Evolutionary conservation across 2,888 invertebrate genomes (phyloP), one percentile per base, ranked within the genome.

Genomic region (Spatulosminthurus flaviceps): DNA sequence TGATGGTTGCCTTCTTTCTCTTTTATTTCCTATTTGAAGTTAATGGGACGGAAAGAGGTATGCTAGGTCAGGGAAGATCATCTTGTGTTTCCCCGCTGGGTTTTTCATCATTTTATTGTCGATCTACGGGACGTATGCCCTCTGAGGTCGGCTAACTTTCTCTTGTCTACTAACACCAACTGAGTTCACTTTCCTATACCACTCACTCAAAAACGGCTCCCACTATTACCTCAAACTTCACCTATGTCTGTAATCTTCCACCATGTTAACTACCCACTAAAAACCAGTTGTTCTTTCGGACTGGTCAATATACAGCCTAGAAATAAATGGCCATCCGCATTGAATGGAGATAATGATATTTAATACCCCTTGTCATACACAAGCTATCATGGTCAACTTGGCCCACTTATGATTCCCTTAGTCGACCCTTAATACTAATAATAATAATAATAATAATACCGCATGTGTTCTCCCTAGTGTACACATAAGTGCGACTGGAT

Each of bases 91-190:
- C 72, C 83, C 85, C 80, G 83, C 82, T 82, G 22, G 85, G 19
- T 83, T 85, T 82, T 84, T 84, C 84, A 84, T 82, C 83, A 84
- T 85, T 82, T 84, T 82, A 81, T 83, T 74, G 80, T 79, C 77
- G 79, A 79, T 66, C 60, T 66, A 66, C 73, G 29, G 72, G 42
- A 29, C 21, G 51, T 34, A 51, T 26, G 28, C 71, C 71, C 22
- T 71, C 43, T 41, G 75, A 75, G 75, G 75, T 75, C 75, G 77
- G 41, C 70, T 61, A 26, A 28, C 77, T 70, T 77, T 77, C 70
- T 70, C 69, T 70, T 70, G 28, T 70, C 71, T 77, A 34, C 26
- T 61, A 75, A 60, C 66, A 69, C 69, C 51, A 72, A 72, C 72
- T 51, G 72, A 72, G 43, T 71, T 21, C 19, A 72, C 72, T 51